Evolutionary conservation across 2,888 invertebrate genomes (phyloP), one percentile per base, ranked within the genome.

Genomic region (Tuta absoluta): DNA sequence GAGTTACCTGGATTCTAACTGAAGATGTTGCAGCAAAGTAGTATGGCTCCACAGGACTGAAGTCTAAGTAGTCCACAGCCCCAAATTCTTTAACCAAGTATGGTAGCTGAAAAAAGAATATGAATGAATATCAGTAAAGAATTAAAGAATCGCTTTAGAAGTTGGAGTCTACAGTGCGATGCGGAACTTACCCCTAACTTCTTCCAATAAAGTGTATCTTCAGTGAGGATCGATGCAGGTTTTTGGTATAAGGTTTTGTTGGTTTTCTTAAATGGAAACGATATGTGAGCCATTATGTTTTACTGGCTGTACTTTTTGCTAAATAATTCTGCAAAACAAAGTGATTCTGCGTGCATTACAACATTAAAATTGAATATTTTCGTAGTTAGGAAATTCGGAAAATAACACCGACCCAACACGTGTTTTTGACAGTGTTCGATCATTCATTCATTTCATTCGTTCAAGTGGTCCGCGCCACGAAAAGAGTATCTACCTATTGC

Each of bases 21-120:
- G 98, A 98, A 80, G 96, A 97, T 63, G 99, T 98, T 19, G 98
- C 96, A 8, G 98, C 98, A 90, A 98, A 97, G 81, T 96, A 95
- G 89, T 97, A 94, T 0, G 98, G 98, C 77, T 97, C 95, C 11
- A 95, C 93, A 0, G 97, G 97, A 67, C 97, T 96, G 80, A 99
- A 97, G 81, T 98, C 96, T 53, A 99, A 94, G 78, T 96, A 95
- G 79, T 98, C 97, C 63, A 99, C 96, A 0, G 97, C 95, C 23
- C 98, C 98, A 86, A 96, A 97, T 85, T 99, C 98, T 85, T 98
- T 98, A 0, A 97, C 94, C 48, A 97, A 92, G 1, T 97, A 96
- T 28, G 98, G 97, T 65, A 94, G 93, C 98, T 90, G 81, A 65
- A 89, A 51, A 49, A 65, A 48, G 8, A 67, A 37, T 58, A 68